Conservation (phyloP, 2,888 invertebrate genomes). For the Geotrupes spiniger region DNA sequence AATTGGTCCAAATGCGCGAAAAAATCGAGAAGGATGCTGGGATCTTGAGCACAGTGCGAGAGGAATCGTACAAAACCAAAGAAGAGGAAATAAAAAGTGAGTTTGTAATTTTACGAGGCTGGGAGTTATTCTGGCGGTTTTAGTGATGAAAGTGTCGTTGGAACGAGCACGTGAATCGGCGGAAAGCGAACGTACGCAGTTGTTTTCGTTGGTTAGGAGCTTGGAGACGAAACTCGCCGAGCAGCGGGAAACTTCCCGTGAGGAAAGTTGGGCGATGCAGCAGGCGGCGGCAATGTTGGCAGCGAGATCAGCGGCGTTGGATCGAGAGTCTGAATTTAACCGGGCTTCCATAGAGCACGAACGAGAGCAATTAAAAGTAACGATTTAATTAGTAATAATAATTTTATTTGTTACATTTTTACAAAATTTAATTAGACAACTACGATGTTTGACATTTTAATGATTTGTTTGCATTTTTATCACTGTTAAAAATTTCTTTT, state of each 20-base stretch:
- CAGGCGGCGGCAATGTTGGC: constrained; percentile 61
- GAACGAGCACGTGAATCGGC: constrained; percentile 57
- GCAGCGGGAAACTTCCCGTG: constrained; percentile 53
- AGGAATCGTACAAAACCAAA: constrained; percentile 53
- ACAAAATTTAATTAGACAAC: too few species aligned
- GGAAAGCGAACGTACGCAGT: constrained; percentile 57
- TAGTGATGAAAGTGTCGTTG: constrained; percentile 57
- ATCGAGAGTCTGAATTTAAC: constrained; percentile 59
- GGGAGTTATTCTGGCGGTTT: constrained; percentile 15
- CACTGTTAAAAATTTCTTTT: too few species aligned
- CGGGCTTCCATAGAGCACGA: constrained; percentile 58
- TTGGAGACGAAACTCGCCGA: constrained; percentile 59
- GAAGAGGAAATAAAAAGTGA: constrained; percentile 58
- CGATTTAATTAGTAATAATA: too few species aligned
- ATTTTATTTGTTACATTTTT: too few species aligned
- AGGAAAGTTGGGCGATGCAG: constrained; percentile 52
- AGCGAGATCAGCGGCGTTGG: constrained; percentile 60
- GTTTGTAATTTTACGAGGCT: constrained; percentile 14
- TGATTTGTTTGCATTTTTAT: too few species aligned
- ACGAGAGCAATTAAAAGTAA: constrained; percentile 60
- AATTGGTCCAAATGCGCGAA: constrained; percentile 52
- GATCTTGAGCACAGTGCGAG: constrained; percentile 50
- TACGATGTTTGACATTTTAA: too few species aligned
- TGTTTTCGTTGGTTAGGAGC: constrained; percentile 54
- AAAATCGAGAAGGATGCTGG: constrained; percentile 52